Base-by-base conservation (phyloP, 2,888 invertebrate genomes). In the Synanthedon andrenaeformis region DNA sequence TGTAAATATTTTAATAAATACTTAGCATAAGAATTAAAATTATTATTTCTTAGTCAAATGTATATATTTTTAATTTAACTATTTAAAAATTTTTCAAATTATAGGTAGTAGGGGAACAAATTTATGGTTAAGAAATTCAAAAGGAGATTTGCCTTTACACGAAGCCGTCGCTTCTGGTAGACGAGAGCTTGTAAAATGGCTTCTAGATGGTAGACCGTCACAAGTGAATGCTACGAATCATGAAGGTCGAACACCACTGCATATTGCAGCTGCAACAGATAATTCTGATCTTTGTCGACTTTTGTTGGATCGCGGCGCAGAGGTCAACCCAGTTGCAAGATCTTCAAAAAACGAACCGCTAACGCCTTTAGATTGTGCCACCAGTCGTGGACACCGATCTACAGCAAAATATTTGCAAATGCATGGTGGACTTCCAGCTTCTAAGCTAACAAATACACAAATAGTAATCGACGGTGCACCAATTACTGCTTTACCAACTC, bases 111-210 rank as follows among this genome's bases (percentile, higher is more conserved):
- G 80, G 64, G 94, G 94, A 17, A 96, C 96, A 0, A 96, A 98
- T 74, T 87, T 99, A 51, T 98, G 98, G 94, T 84, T 96, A 54
- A 90, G 95, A 59, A 98, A 98, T 73, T 94, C 96, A 1, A 92
- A 96, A 70, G 99, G 99, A 0, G 99, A 99, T 76, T 90, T 97
- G 54, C 97, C 99, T 0, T 88, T 99, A 23, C 99, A 99, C 74
- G 99, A 99, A 82, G 98, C 99, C 0, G 95, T 98, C 0, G 92
- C 95, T 49, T 96, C 97, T 0, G 97, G 98, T 1, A 89, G 97
- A 58, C 91, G 95, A 59, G 96, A 96, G 67, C 77, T 97, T 56
- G 93, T 97, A 1, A 92, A 93, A 65, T 98, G 97, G 97, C 82
- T 98, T 49, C 85, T 97, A 54, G 91, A 92, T 52, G 93, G 94